These are phyloP conservation scores for Gnatocerus cornutus DNA, from an alignment of 2,888 invertebrate genomes.

Conservation along the genomic window DNA sequence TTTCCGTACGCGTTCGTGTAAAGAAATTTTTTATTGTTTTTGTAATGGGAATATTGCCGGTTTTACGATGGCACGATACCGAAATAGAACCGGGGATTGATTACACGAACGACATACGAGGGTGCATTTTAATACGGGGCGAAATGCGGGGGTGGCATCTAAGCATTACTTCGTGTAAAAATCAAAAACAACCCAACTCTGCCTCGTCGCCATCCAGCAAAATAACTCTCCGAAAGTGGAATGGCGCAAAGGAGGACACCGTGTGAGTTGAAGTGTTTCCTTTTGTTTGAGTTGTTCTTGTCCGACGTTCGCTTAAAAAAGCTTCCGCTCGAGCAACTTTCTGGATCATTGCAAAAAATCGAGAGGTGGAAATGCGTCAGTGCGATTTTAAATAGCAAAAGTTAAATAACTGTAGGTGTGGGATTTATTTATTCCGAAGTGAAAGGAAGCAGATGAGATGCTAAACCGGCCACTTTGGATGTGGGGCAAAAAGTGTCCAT, in stretches of 20 bases:
- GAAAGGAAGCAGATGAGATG: background rate
- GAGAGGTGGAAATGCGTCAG: background rate
- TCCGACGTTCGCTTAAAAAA: slow-evolving; percentile 20
- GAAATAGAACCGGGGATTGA: too few relatives aligned
- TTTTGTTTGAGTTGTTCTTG: slow-evolving; percentile 19
- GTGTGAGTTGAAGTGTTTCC: slow-evolving; percentile 12
- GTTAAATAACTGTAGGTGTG: background rate
- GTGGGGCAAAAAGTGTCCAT: background rate
- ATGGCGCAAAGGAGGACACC: background rate
- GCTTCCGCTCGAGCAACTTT: slow-evolving; percentile 13
- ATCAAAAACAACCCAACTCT: background rate
- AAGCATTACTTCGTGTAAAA: background rate
- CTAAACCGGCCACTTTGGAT: too few relatives aligned
- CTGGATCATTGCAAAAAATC: slow-evolving; percentile 6
- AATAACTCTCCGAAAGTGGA: background rate
- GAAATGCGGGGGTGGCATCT: too few relatives aligned
- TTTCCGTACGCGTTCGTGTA: background rate
- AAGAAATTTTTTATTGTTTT: slow-evolving; percentile 1
- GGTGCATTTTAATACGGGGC: too few relatives aligned
- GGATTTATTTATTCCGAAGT: background rate
- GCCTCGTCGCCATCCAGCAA: background rate
- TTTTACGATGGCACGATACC: too few relatives aligned
- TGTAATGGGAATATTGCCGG: background rate
- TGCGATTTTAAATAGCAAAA: background rate
- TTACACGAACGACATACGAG: too few relatives aligned